Evolutionary conservation across 2,113 vertebrate genomes (phyloP).

Genomic region (Cavia porcellus): DNA sequence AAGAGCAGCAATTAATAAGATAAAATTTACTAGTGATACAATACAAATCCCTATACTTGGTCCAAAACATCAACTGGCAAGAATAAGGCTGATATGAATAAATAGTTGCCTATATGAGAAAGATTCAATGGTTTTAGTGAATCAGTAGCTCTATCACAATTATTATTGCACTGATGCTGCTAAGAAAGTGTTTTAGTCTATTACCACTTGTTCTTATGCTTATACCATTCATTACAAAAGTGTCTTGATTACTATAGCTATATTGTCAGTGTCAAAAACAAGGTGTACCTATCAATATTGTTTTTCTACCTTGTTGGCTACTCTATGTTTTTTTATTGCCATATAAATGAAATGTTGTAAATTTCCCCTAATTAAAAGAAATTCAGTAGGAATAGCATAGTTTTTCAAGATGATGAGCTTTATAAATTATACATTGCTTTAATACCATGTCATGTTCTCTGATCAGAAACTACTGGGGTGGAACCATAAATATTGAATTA

Average conservation of each 20-base stretch:
- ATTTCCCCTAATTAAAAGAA: constrained; percentile 9
- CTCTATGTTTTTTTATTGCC: constrained; percentile 29
- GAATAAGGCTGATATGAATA: not conserved
- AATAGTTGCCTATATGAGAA: not conserved
- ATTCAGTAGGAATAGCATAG: not conserved
- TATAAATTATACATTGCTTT: not conserved
- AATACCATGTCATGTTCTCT: not conserved
- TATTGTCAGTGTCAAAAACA: not conserved
- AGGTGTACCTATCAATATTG: not conserved
- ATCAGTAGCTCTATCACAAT: not conserved
- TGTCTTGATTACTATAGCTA: not conserved
- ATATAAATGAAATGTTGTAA: constrained; percentile 3
- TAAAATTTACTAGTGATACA: not conserved
- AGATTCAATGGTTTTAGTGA: not conserved
- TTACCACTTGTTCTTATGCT: not conserved
- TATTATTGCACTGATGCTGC: not conserved
- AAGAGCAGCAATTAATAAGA: not conserved
- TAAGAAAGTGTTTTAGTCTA: not conserved
- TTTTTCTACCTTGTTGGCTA: not conserved
- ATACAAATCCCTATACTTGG: not conserved
- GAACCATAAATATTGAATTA: not conserved
- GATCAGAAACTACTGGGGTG: constrained; percentile 11
- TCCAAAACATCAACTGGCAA: not conserved
- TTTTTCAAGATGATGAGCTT: not conserved
- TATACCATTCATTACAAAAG: no score